Conservation (phyloP, 2,797 vertebrate genomes). For the Siniperca undulata region DNA sequence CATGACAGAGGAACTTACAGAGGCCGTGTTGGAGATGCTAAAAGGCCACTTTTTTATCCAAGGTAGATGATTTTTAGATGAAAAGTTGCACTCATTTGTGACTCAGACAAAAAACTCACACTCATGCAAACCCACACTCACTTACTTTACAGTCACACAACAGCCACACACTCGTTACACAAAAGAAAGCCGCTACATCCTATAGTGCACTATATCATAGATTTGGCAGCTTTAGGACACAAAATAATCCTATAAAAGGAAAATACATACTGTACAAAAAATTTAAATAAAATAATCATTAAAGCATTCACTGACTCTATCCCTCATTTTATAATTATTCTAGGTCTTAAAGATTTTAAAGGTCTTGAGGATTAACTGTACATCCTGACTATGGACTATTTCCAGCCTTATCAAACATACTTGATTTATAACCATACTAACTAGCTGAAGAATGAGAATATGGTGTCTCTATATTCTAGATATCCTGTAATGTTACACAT, state of each 20-base stretch:
- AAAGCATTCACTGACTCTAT: constrained; percentile 72
- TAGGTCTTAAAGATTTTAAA: constrained; percentile 68
- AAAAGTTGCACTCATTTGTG: constrained; percentile 57
- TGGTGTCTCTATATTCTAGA: constrained; percentile 62
- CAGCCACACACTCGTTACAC: constrained; percentile 55
- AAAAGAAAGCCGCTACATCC: constrained; percentile 75
- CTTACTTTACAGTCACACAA: constrained; percentile 56
- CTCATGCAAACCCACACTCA: constrained; percentile 62
- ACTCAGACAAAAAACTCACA: constrained; percentile 52
- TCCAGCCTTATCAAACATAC: constrained; percentile 63
- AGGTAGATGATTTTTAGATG: constrained; percentile 77
- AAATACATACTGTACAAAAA: constrained; percentile 68
- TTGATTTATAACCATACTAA: constrained; percentile 64
- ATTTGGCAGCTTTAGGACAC: constrained; percentile 75
- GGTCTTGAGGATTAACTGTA: constrained; percentile 69
- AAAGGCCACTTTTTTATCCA: constrained; percentile 84
- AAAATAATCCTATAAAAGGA: constrained; percentile 67
- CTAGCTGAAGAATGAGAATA: constrained; percentile 62
- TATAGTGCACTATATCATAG: constrained; percentile 70
- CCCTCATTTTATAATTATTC: constrained; percentile 61
- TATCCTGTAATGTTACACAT: constrained; percentile 69
- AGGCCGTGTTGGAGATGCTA: constrained; percentile 77
- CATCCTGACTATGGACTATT: constrained; percentile 62
- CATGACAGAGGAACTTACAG: constrained; percentile 64
- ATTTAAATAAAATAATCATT: constrained; percentile 55